These are phyloP conservation scores for Zaprionus vittiger DNA, from an alignment of 1,140 invertebrate species.

Conservation along the genomic window DNA sequence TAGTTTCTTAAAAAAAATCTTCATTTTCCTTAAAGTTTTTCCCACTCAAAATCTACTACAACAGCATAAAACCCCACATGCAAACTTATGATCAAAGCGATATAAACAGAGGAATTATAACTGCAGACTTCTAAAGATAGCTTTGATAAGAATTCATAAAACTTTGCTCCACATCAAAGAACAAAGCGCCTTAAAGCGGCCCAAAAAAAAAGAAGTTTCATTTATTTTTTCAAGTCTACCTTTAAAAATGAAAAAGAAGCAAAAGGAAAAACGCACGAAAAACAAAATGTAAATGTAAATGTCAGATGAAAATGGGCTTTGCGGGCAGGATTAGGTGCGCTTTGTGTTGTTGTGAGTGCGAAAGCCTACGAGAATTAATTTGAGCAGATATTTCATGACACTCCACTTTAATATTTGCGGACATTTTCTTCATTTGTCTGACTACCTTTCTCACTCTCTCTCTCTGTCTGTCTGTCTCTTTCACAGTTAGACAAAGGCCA, in stretches of 20 bases:
- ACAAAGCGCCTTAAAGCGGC: constrained; percentile 1
- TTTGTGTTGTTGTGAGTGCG: constrained; percentile 45
- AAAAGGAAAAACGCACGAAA: constrained; percentile 11
- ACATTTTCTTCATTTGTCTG: constrained; percentile 55
- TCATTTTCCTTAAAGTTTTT: not conserved
- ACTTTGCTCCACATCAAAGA: constrained; percentile 2
- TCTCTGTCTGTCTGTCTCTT: constrained; percentile 20
- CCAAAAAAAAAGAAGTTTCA: not conserved
- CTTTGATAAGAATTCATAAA: not conserved
- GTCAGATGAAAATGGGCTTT: constrained; percentile 32
- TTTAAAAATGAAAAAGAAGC: constrained; percentile 12
- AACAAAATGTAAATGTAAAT: constrained; percentile 24
- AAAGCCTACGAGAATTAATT: constrained; percentile 72
- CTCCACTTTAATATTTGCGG: constrained; percentile 78
- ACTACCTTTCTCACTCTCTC: not conserved
- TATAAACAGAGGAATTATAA: not conserved
- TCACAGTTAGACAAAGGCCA: constrained; percentile 69
- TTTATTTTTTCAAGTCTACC: not conserved
- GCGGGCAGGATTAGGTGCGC: constrained; percentile 47
- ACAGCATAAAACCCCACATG: not conserved
- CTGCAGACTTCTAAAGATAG: not conserved
- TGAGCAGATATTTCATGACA: constrained; percentile 80
- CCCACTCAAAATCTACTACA: not conserved
- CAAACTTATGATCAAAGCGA: not conserved
- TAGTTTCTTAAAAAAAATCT: no score